These are phyloP conservation scores for Clarias magur DNA, from an alignment of 2,113 vertebrate genomes.

Conservation along the genomic window DNA sequence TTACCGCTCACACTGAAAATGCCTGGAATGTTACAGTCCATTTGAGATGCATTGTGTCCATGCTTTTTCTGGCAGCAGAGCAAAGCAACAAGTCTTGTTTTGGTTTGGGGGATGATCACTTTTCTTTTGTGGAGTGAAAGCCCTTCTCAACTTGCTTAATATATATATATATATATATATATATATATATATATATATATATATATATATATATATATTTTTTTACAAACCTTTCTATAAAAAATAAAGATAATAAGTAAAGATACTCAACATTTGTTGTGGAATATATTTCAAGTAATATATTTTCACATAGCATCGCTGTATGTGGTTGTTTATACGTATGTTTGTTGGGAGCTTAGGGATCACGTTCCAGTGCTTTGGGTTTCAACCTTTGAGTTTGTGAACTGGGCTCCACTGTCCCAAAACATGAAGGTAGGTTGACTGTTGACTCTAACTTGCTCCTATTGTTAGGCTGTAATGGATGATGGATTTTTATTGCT, in stretches of 20 bases:
- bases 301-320: neutral
- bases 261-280: conserved; percentile 8
- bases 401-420: neutral
- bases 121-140: conserved; percentile 26
- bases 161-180: neutral
- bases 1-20: conserved; percentile 64
- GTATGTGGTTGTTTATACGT: neutral
- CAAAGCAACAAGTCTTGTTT: conserved; percentile 45
- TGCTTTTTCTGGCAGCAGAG: conserved; percentile 31
- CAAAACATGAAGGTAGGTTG: neutral
- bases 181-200: too few relatives aligned
- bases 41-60: conserved; percentile 58
- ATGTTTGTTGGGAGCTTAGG: neutral
- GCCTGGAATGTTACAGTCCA: conserved; percentile 67
- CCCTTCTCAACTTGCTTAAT: conserved; percentile 20
- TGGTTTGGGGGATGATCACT: conserved; percentile 36
- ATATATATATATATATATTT: too few relatives aligned
- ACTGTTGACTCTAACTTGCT: neutral
- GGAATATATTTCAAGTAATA: neutral
- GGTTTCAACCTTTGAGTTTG: neutral
- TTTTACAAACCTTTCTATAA: conserved; percentile 19
- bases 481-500: neutral
- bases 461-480: neutral
- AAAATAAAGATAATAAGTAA: neutral
- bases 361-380: neutral